A percentile compares a stretch with the other conserved stretches of the same genome.
These are phyloP conservation scores for Etheostoma spectabile DNA, from an alignment of 2,113 vertebrate genomes.

Conservation along the genomic window DNA sequence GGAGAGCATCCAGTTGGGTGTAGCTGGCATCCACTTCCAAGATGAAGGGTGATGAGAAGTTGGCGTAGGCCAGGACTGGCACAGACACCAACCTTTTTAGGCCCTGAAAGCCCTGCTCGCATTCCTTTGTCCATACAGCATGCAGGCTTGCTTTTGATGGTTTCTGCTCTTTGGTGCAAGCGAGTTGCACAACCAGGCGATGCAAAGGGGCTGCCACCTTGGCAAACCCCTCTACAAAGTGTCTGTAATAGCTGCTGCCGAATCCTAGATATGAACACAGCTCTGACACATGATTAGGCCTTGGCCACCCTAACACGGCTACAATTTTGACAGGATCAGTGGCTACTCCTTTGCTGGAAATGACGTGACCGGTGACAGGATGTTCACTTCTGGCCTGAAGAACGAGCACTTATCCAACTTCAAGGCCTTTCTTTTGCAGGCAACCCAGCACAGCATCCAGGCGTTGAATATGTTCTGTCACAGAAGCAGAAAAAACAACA, in stretches of 20 bases:
- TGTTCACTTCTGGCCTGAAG: conserved; percentile 16
- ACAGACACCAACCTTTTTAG: neutral
- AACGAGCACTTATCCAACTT: conserved; percentile 12
- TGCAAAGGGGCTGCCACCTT: conserved; percentile 26
- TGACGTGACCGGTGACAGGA: neutral
- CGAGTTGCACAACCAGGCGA: neutral
- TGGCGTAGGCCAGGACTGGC: conserved; percentile 6
- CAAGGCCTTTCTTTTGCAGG: neutral
- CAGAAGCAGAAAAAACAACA: conserved; percentile 15
- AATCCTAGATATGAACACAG: neutral
- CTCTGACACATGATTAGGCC: too few relatives aligned
- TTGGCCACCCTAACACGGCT: too few relatives aligned
- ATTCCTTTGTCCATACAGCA: neutral
- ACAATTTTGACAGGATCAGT: conserved; percentile 12
- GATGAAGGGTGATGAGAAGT: neutral
- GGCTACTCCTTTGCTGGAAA: neutral
- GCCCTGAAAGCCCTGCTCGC: neutral
- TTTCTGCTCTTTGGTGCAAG: neutral
- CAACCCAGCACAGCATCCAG: conserved; percentile 6
- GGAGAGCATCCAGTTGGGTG: neutral
- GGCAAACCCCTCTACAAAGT: neutral
- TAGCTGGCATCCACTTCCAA: neutral
- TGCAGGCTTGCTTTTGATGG: fast-evolving
- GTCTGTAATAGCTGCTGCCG: neutral
- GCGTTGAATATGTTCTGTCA: neutral